Base-by-base conservation (phyloP, 1,140 invertebrate species). In the Bicyclus anynana region DNA sequence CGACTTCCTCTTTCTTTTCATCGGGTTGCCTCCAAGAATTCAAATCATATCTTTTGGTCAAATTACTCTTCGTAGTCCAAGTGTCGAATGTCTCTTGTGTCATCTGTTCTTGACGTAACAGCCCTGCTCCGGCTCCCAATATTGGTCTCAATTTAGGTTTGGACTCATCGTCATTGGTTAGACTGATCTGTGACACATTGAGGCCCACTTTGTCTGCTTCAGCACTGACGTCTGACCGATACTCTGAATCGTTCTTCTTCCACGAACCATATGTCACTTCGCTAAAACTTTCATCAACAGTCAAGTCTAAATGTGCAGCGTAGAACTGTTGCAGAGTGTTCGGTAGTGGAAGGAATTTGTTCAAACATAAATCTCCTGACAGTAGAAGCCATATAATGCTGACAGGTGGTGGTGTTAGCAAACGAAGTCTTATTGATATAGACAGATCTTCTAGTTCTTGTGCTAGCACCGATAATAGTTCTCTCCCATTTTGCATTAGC, bases 401-500 rank as follows among this genome's bases (percentile, higher is more conserved):
- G 51, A 73, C 67, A 0, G 84, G 74, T 0, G 85, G 85, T 0
- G 84, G 82, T 0, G 76, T 58, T n/a, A 88, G 62, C 0, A 88
- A 50, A 0, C 85, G 69, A 0, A 80, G 72, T 4, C 84, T 65
- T 49, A 88, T 82, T 0, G 80, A 83, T 40, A 84, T 85, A 9
- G 85, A 84, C 0, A 88, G 53, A 6, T 88, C 84, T 20, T 88
- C 85, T 1, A 87, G 26, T 5, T 87, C 84, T 35, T 83, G 76
- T 0, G 76, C 66, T 6, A 79, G 61, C 0, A 84, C 75, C 1
- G 82, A 71, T 3, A 88, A 60, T 0, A 88, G 70, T 29, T 88
- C 85, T 10, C 83, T 59, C 1, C 85, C 85, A 27, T 88, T 88
- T 50, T 88, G 85, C 85, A 88, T 88, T 40, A 88, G 57, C 85